Evolutionary conservation across 1,140 invertebrate genomes (phyloP).

Genomic region (Tetramorium alpestre): DNA sequence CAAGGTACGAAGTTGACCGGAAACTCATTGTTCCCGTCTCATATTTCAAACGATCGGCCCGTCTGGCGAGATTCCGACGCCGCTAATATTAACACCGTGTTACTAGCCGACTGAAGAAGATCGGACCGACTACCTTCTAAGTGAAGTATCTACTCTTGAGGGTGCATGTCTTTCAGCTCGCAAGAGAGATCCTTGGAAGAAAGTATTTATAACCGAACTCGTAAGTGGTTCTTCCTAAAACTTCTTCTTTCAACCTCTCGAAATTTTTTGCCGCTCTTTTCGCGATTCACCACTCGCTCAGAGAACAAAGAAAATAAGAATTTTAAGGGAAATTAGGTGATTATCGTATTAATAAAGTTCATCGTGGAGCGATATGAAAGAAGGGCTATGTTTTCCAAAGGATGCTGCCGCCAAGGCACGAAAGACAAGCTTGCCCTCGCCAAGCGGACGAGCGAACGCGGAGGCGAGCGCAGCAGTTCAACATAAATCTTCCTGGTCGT

Average conservation of each 20-base stretch:
- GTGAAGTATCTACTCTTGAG: background rate
- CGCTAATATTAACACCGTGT: conserved; percentile 73
- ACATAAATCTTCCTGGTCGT: conserved; percentile 73
- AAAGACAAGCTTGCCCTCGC: conserved; percentile 51
- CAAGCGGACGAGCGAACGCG: background rate
- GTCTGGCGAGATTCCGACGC: conserved; percentile 56
- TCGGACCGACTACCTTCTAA: conserved; percentile 29
- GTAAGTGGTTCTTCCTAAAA: background rate
- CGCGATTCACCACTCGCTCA: background rate
- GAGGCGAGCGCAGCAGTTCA: conserved; percentile 34
- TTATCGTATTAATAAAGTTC: background rate
- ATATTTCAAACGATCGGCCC: conserved; percentile 60
- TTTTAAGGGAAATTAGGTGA: background rate
- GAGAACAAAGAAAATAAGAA: background rate
- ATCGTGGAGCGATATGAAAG: background rate
- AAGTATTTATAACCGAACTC: conserved; percentile 31
- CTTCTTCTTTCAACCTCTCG: background rate
- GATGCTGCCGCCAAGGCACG: background rate
- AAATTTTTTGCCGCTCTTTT: background rate
- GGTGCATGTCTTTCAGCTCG: background rate
- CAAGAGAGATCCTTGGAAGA: conserved; percentile 2
- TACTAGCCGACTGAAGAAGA: conserved; percentile 59
- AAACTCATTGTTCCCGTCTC: conserved; percentile 70
- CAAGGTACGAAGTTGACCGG: conserved; percentile 66
- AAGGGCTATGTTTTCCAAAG: background rate